A percentile compares a stretch with the other conserved stretches of the same genome.
phyloP scores from a whole-genome alignment of 2,888 invertebrate species.

The Limnephilus rhombicus region DNA sequence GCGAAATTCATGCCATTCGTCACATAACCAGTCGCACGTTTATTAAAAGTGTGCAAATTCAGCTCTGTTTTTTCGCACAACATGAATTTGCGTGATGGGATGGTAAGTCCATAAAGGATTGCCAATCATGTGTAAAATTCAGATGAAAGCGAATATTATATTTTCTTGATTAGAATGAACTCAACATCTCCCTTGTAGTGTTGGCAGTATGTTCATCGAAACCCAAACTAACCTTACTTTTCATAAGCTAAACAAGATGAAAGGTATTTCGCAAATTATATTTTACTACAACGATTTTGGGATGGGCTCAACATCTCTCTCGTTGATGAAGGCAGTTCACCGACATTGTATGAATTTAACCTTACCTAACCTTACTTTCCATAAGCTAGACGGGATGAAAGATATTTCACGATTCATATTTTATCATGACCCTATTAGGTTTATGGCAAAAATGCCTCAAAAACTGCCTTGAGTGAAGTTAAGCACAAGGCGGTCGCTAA shows the following conservation, averaged over 20 bases:
- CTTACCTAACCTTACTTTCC: neutral
- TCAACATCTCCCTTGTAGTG: neutral
- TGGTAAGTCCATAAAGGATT: neutral
- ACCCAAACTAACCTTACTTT: too few relatives aligned
- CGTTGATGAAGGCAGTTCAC: neutral
- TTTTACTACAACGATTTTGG: neutral
- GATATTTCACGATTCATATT: neutral
- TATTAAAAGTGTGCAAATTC: neutral
- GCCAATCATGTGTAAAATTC: neutral
- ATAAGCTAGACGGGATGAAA: neutral
- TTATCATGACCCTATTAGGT: neutral
- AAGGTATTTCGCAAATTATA: too few relatives aligned
- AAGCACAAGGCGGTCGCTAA: neutral
- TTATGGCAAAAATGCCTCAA: neutral
- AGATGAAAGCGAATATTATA: neutral
- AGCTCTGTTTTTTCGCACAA: neutral
- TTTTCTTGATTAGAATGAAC: neutral
- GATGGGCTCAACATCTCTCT: neutral
- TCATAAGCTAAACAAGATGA: too few relatives aligned
- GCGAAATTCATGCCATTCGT: too few relatives aligned
- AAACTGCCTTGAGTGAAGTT: neutral
- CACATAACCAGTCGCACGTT: too few relatives aligned
- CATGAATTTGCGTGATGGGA: neutral
- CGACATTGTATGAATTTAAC: neutral
- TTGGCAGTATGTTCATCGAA: too few relatives aligned